Evolutionary conservation across 2,888 invertebrate genomes (phyloP).

Genomic region (Drymonia ruficornis): DNA sequence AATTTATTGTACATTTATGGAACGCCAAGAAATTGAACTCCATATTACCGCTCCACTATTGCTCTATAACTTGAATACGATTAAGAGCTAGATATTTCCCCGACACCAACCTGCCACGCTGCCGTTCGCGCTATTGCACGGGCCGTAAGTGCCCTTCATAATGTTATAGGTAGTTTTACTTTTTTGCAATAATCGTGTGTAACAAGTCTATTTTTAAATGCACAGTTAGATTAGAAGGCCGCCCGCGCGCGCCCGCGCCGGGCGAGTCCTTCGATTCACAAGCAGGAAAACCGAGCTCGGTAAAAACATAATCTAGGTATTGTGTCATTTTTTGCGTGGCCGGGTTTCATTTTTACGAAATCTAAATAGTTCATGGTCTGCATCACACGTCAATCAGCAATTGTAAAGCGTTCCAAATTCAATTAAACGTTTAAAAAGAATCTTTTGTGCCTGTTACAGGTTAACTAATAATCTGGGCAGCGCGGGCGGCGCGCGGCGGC

Average conservation of each 20-base stretch:
- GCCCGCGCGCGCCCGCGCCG: no score
- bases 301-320: constrained; percentile 6
- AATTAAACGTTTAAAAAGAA: constrained; percentile 5
- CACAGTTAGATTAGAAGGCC: neutral
- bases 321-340: constrained; percentile 5
- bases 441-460: constrained; percentile 4
- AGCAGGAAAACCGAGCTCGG: constrained; percentile 5
- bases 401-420: constrained; percentile 5
- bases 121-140: neutral
- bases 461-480: constrained; percentile 1
- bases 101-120: neutral
- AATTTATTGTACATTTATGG: constrained; percentile 10
- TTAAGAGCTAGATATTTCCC: neutral
- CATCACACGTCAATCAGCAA: constrained; percentile 5
- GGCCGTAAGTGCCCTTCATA: neutral
- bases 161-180: neutral
- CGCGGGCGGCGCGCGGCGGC: no score
- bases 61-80: neutral
- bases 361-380: constrained; percentile 5
- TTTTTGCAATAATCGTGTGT: neutral
- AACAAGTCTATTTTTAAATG: neutral
- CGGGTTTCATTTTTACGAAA: constrained; percentile 7
- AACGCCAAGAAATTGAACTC: constrained; percentile 12
- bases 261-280: neutral
- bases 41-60: neutral